Evolutionary conservation across 2,888 invertebrate genomes (phyloP), one percentile per base, ranked within the genome.

Genomic region (Hirtodrosophila cameraria): DNA sequence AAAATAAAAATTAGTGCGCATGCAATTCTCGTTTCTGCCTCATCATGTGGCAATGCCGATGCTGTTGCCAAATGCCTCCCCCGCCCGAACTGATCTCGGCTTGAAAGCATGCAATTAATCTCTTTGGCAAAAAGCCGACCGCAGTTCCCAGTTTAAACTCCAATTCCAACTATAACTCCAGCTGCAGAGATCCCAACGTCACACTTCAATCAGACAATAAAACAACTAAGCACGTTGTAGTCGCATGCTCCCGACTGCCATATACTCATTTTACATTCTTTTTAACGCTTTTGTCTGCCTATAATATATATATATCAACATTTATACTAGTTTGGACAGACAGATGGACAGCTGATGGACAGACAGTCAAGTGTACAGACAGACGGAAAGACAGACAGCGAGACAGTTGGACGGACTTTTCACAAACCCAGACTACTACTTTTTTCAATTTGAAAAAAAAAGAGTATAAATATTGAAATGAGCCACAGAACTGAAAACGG

Each of bases 141-240:
- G 8, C 35, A 41, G 33, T 30, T 38, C n/a, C 25, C 52, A 16
- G 23, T 31, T 31, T 8, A 28, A 52, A 23, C 16, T 16, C 2
- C 16, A 23, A 16, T 23, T n/a, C 5, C 48, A 49, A 2, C 11
- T 46, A 4, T 20, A 49, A 8, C 50, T 49, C 57, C 58, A 81
- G 52, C 62, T 62, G 67, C 46, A 27, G 30, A 27, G 30, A 30
- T 54, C 36, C 28, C 69, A 59, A 74, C 85, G 75, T 78, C 79
- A 79, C 86, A 80, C 83, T 85, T 78, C 86, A 85, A 80, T 80
- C 79, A 79, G 75, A 85, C 85, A 79, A 82, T 85, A 81, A 78
- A 75, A n/a, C n/a, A n/a, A n/a, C n/a, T n/a, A n/a, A n/a, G n/a
- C n/a, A n/a, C n/a, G n/a, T n/a, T n/a, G n/a, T n/a, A n/a, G n/a